Conservation (phyloP, 2,888 invertebrate species). For the Serripes groenlandicus region DNA sequence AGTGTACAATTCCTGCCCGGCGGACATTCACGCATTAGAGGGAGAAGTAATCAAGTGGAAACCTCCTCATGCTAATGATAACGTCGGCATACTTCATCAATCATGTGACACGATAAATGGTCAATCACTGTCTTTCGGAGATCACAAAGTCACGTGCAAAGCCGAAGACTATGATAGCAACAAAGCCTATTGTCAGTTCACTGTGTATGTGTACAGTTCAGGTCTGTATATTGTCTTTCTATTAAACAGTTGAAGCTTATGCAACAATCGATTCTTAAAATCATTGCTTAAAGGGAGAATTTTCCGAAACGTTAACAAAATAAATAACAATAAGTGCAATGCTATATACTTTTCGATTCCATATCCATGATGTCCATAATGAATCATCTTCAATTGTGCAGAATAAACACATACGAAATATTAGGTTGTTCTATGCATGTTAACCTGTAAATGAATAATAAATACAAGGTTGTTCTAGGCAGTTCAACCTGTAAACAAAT, state of each 20-base stretch:
- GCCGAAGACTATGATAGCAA: conserved; percentile 13
- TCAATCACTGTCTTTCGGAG: neutral
- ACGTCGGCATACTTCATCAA: conserved; percentile 8
- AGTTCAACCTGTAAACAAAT: too few species aligned
- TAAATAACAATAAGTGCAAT: too few species aligned
- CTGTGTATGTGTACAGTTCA: conserved; percentile 3
- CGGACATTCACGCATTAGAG: conserved; percentile 12
- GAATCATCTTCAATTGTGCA: too few species aligned
- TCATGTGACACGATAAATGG: neutral
- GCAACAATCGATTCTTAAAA: neutral
- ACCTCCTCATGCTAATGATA: conserved; percentile 9
- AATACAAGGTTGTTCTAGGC: too few species aligned
- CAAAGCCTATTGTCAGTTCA: conserved; percentile 21
- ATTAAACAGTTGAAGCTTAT: neutral
- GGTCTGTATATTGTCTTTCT: conserved; percentile 5
- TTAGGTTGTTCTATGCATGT: too few species aligned
- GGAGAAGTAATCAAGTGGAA: conserved; percentile 20
- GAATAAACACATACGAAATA: too few species aligned
- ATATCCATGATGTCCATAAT: too few species aligned
- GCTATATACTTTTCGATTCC: too few species aligned
- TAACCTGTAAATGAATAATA: too few species aligned
- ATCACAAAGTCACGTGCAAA: conserved; percentile 5
- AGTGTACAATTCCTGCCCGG: conserved; percentile 12
- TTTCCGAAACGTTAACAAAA: too few species aligned
- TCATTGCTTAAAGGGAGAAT: neutral